Evolutionary conservation across 2,888 invertebrate species (phyloP).

Genomic region (Chaetogeoica ovagalla): DNA sequence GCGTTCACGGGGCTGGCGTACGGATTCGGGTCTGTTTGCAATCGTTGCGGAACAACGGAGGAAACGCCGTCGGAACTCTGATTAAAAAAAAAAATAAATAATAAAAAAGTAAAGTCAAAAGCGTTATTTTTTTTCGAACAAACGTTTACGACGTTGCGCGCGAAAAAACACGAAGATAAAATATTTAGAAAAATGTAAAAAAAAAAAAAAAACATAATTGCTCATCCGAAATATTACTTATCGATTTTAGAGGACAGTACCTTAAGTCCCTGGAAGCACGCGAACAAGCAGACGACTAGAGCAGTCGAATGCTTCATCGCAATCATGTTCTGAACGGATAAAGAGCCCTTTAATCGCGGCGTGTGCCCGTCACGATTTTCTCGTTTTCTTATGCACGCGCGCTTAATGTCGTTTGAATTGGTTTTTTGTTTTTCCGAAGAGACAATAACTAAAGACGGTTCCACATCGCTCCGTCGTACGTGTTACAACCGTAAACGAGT

Average conservation of each 20-base stretch:
- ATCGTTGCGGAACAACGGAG: too few relatives aligned
- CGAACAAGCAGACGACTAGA: conserved; percentile 7
- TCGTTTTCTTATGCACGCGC: not conserved
- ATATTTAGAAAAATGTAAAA: too few relatives aligned
- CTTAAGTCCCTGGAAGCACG: conserved; percentile 8
- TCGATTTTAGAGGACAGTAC: not conserved
- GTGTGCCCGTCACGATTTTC: too few relatives aligned
- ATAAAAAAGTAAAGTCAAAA: not conserved
- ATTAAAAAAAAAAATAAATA: not conserved
- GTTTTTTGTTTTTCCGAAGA: too few relatives aligned
- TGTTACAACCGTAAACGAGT: conserved; percentile 16
- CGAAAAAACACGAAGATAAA: too few relatives aligned
- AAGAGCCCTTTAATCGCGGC: not conserved
- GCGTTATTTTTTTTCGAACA: too few relatives aligned
- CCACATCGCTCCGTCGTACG: conserved; percentile 3
- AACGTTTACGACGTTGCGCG: too few relatives aligned
- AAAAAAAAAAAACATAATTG: too few relatives aligned
- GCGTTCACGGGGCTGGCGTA: not conserved
- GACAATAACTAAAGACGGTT: not conserved
- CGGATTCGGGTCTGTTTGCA: too few relatives aligned
- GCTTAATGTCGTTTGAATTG: too few relatives aligned
- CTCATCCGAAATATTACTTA: not conserved
- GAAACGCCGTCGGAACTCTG: too few relatives aligned
- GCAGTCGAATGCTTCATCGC: conserved; percentile 27
- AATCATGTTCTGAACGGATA: not conserved